Percentiles rank a stretch among this genome's conserved stretches.
These are phyloP conservation scores for Platygyra sinensis DNA, from an alignment of 64 coral and sea anemone genomes.

Conservation along the genomic window DNA sequence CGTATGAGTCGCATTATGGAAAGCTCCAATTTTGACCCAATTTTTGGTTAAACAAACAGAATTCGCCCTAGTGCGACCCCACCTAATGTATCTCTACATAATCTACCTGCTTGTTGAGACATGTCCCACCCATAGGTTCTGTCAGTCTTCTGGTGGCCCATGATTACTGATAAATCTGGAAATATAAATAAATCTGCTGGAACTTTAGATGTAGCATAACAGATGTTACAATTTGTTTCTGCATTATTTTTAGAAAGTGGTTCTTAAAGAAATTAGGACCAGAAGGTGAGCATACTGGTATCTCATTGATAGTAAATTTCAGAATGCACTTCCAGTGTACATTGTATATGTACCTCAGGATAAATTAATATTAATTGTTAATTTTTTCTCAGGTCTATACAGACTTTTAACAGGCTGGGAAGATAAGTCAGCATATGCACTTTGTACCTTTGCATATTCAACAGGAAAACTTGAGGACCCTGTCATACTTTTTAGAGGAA, in stretches of 20 bases:
- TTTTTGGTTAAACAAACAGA: too few relatives aligned
- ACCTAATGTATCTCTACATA: too few relatives aligned
- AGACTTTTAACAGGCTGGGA: slow-evolving; percentile 92
- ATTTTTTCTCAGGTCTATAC: slow-evolving; percentile 61
- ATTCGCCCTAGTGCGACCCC: too few relatives aligned
- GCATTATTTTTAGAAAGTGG: slow-evolving; percentile 28
- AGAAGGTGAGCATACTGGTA: slow-evolving; percentile 48
- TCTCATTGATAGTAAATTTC: background rate
- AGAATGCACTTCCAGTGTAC: background rate
- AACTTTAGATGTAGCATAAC: too few relatives aligned
- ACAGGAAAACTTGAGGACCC: slow-evolving; percentile 66
- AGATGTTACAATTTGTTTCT: too few relatives aligned
- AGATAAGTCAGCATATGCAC: slow-evolving; percentile 92
- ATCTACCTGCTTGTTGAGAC: too few relatives aligned
- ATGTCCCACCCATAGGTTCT: too few relatives aligned
- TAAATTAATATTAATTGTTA: background rate
- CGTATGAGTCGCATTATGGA: too few relatives aligned
- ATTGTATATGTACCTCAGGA: background rate
- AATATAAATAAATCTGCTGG: too few relatives aligned
- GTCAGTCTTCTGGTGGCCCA: too few relatives aligned
- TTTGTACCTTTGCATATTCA: slow-evolving; percentile 97
- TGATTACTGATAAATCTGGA: background rate
- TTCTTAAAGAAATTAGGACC: slow-evolving; percentile 79
- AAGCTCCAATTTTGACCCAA: too few relatives aligned
- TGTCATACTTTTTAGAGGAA: slow-evolving; percentile 86